Evolutionary conservation across 2,113 vertebrate species (phyloP).

Genomic region (Calidris pygmaea): DNA sequence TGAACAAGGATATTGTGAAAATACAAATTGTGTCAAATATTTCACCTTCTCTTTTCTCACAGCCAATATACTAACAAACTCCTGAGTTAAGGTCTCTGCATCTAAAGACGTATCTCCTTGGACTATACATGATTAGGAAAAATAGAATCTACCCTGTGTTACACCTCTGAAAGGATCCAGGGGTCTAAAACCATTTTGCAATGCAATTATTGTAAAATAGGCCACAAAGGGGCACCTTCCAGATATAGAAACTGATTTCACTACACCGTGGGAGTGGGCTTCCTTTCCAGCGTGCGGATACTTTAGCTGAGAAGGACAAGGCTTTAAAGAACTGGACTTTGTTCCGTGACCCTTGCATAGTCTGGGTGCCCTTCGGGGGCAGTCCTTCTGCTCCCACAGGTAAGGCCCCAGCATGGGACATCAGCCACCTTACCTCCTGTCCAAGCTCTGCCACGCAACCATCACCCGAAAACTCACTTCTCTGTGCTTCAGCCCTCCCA

Average conservation of each 20-base stretch:
- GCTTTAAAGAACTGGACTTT: not conserved
- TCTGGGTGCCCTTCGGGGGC: not conserved
- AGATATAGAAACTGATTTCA: not conserved
- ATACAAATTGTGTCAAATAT: not conserved
- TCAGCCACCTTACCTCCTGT: not conserved
- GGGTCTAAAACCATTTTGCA: not conserved
- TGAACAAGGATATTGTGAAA: not conserved
- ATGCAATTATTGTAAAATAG: fast-evolving
- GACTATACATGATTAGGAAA: not conserved
- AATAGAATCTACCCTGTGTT: not conserved
- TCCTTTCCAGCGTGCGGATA: not conserved
- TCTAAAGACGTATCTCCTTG: fast-evolving
- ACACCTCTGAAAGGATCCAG: not conserved
- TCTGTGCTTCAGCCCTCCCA: not conserved
- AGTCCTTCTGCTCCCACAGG: not conserved
- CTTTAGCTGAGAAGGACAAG: not conserved
- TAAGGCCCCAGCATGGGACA: fast-evolving
- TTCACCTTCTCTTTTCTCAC: not conserved
- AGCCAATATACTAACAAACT: not conserved
- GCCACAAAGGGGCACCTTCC: not conserved
- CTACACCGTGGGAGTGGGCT: fast-evolving
- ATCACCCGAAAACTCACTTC: not conserved
- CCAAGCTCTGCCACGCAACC: not conserved
- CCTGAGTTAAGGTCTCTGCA: fast-evolving
- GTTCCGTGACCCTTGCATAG: fast-evolving